phyloP scores from a whole-genome alignment of 1,140 invertebrate species.

The Sarcophaga bullata region DNA sequence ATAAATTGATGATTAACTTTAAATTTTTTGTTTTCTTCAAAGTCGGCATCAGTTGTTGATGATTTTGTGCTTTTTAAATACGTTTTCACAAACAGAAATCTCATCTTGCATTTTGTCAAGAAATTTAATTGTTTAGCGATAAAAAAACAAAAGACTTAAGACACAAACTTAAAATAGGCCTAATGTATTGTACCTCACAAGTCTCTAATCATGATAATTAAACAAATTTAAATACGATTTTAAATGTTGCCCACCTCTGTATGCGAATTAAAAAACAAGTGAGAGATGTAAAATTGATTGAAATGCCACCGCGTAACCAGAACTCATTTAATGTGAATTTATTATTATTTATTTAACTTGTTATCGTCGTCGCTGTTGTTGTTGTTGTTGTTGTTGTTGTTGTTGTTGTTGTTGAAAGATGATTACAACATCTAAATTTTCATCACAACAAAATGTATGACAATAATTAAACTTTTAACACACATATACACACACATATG shows the following conservation, averaged over 20 bases:
- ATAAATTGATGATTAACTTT: no score
- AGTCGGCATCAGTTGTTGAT: no score
- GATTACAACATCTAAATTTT: conserved; percentile 38
- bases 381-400: background rate
- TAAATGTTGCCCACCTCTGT: background rate
- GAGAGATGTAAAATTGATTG: background rate
- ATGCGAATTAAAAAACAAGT: background rate
- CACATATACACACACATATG: background rate
- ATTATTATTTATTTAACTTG: conserved; percentile 30
- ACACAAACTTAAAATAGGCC: no score
- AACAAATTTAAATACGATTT: background rate
- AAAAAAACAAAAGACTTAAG: no score
- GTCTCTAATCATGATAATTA: no score
- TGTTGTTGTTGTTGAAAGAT: conserved; percentile 26
- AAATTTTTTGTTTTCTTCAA: no score
- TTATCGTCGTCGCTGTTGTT: background rate
- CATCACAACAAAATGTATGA: conserved; percentile 20
- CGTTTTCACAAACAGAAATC: no score
- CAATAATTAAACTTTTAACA: conserved; percentile 5
- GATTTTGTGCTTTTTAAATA: no score
- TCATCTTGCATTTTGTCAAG: no score
- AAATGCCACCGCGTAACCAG: conserved; percentile 21
- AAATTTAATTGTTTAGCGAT: no score
- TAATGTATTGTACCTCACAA: no score
- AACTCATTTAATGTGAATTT: conserved; percentile 37